Evolutionary conservation across 2,113 vertebrate genomes (phyloP).

Genomic region (Sigmodon hispidus): DNA sequence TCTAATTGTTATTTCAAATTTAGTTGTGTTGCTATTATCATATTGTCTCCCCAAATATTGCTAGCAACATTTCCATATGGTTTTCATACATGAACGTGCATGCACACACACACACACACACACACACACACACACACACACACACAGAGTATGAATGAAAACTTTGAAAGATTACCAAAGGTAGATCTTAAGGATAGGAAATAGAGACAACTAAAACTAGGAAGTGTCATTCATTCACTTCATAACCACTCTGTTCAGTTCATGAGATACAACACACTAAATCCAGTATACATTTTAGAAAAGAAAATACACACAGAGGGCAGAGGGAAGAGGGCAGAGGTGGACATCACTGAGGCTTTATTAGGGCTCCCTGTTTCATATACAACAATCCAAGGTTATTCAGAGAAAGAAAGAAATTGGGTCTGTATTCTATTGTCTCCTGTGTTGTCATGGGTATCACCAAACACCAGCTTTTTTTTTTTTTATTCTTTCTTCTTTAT

Average conservation of each 20-base stretch:
- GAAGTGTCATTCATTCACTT: not conserved
- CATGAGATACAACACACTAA: not conserved
- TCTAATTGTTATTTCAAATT: not conserved
- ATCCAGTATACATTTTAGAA: not conserved
- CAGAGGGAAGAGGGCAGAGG: not conserved
- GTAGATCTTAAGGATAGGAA: not conserved
- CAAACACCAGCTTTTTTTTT: not conserved
- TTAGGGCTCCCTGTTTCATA: not conserved
- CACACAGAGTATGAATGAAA: not conserved
- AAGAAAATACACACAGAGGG: not conserved
- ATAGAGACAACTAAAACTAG: not conserved
- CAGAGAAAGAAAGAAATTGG: not conserved
- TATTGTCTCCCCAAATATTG: not conserved
- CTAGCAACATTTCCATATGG: not conserved
- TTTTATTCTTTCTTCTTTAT: not conserved
- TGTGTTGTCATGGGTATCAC: not conserved
- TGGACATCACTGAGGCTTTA: fast-evolving
- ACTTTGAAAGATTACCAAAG: not conserved
- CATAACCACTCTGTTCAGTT: not conserved
- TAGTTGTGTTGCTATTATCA: not conserved
- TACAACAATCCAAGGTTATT: not conserved
- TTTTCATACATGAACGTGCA: too few species aligned
- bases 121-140: not conserved
- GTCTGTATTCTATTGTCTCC: not conserved
- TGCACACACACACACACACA: not conserved